Evolutionary conservation across 2,888 invertebrate genomes (phyloP).

Genomic region (Elegia similella): DNA sequence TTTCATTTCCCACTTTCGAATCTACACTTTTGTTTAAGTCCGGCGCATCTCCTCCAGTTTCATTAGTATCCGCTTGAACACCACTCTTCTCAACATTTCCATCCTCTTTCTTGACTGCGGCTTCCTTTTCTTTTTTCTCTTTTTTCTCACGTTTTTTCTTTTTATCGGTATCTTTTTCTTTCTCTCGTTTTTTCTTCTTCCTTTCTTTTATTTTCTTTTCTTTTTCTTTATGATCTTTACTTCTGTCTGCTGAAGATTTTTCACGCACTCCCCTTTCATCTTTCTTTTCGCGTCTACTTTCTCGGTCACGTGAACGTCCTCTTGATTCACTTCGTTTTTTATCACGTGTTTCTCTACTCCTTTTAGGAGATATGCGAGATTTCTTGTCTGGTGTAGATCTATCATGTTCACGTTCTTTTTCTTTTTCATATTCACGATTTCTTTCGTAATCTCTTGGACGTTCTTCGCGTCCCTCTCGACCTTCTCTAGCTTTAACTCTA

Average conservation of each 20-base stretch:
- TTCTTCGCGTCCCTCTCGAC: conserved; percentile 54
- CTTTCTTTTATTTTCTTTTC: conserved; percentile 75
- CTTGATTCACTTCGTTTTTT: conserved; percentile 72
- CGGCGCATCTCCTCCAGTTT: conserved; percentile 40
- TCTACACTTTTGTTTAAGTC: conserved; percentile 37
- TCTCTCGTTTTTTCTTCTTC: conserved; percentile 76
- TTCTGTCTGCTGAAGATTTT: conserved; percentile 69
- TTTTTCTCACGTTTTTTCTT: conserved; percentile 79
- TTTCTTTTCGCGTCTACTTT: conserved; percentile 78
- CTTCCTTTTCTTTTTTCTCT: conserved; percentile 79
- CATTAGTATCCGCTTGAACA: conserved; percentile 42
- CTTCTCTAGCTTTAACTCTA: conserved; percentile 59
- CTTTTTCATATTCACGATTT: conserved; percentile 65
- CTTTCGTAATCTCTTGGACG: conserved; percentile 54
- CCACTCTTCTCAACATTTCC: conserved; percentile 51
- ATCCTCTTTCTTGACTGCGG: conserved; percentile 50
- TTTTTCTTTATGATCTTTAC: conserved; percentile 80
- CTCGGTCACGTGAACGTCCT: conserved; percentile 75
- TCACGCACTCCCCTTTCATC: conserved; percentile 69
- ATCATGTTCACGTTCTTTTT: conserved; percentile 65
- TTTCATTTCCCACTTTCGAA: conserved; percentile 36
- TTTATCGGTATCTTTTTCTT: conserved; percentile 76
- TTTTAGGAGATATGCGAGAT: conserved; percentile 61
- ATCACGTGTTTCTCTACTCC: conserved; percentile 59
- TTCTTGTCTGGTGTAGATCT: conserved; percentile 68